phyloP scores from a whole-genome alignment of 1,140 invertebrate species.

The Aphidius gifuensis region DNA sequence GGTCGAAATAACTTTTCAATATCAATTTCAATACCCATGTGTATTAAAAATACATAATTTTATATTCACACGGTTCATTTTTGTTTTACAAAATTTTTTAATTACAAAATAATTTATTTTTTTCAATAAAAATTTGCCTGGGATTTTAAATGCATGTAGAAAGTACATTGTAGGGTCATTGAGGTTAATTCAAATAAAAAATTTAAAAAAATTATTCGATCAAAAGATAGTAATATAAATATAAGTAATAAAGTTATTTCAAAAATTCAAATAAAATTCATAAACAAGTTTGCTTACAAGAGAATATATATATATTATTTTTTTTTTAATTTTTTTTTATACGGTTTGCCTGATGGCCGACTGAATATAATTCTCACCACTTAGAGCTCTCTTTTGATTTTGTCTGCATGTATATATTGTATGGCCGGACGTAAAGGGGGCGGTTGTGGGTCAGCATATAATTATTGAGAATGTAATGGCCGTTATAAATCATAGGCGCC shows the following conservation, averaged over 20 bases:
- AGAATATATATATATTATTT: neutral
- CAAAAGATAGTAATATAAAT: no score
- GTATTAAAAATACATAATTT: no score
- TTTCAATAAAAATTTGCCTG: no score
- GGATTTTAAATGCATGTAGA: neutral
- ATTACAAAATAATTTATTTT: no score
- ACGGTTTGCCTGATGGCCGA: conserved; percentile 25
- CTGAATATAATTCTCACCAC: conserved; percentile 28
- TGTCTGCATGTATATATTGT: conserved; percentile 4
- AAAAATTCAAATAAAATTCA: neutral
- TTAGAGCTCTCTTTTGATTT: conserved; percentile 10
- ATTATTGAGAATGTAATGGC: conserved; percentile 54
- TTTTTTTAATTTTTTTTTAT: neutral
- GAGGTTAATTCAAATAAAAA: no score
- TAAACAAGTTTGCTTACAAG: neutral
- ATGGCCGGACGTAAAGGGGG: conserved; percentile 35
- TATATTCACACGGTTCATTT: no score
- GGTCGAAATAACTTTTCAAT: no score
- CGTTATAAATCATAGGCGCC: conserved; percentile 56
- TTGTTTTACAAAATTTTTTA: no score
- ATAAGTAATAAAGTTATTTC: no score
- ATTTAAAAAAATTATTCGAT: no score
- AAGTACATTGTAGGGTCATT: neutral
- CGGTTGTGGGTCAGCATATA: conserved; percentile 53
- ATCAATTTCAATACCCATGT: no score